These are phyloP conservation scores for Corythornis madagascariensis DNA, from an alignment of 2,113 vertebrate genomes.

Conservation along the genomic window DNA sequence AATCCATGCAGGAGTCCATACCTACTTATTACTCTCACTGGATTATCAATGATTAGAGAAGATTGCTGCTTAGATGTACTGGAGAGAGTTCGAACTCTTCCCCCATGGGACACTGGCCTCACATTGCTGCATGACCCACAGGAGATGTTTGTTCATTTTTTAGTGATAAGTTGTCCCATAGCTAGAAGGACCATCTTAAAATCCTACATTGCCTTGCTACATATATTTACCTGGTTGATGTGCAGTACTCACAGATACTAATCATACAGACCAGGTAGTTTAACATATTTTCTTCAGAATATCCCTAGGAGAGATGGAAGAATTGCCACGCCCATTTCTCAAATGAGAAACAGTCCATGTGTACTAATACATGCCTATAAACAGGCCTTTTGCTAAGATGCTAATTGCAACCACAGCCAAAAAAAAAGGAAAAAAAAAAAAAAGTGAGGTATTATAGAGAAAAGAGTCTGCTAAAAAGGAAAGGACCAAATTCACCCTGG, in stretches of 20 bases:
- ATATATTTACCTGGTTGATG: background rate
- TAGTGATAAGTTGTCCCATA: background rate
- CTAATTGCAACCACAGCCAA: background rate
- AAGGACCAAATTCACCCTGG: background rate
- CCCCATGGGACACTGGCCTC: background rate
- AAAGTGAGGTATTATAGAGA: background rate
- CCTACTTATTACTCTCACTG: background rate
- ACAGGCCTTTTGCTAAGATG: background rate
- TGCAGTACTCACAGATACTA: background rate
- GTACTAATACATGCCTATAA: background rate
- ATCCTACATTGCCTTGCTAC: background rate
- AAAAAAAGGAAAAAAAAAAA: too few species aligned
- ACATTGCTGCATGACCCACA: background rate
- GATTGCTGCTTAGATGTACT: background rate
- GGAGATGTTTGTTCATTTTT: background rate
- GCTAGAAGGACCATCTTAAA: background rate
- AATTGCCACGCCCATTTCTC: background rate
- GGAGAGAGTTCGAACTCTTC: background rate
- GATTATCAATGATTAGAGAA: background rate
- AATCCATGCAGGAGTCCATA: background rate
- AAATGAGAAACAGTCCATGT: background rate
- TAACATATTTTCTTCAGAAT: background rate
- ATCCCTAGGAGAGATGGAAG: background rate
- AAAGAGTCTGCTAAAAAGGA: background rate
- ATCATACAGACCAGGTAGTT: background rate